phyloP scores from a whole-genome alignment of 2,888 invertebrate genomes.

The Lathronympha strigana region DNA sequence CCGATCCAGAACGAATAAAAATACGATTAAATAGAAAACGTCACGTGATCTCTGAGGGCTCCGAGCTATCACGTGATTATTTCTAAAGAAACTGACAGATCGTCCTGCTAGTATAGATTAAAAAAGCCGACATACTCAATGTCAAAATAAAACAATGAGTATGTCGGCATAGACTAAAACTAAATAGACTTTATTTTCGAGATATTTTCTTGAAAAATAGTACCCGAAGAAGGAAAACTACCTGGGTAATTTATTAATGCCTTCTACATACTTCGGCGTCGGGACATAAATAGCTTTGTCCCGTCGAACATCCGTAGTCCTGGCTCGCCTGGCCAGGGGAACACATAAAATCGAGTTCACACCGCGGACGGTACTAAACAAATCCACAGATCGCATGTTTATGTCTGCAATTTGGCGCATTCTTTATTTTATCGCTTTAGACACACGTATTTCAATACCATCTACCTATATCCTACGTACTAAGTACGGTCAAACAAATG shows the following conservation, averaged over 20 bases:
- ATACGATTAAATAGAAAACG: too few species aligned
- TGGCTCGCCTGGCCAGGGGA: not conserved
- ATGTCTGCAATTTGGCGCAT: conserved; percentile 8
- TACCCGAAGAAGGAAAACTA: not conserved
- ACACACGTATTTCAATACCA: not conserved
- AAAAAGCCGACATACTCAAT: too few species aligned
- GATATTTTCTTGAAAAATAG: not conserved
- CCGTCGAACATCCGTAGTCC: not conserved
- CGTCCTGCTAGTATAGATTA: too few species aligned
- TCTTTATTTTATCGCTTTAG: not conserved
- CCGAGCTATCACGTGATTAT: too few species aligned
- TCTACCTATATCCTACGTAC: too few species aligned
- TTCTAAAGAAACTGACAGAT: too few species aligned
- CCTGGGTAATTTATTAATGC: not conserved
- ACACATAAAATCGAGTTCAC: not conserved
- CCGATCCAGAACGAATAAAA: too few species aligned
- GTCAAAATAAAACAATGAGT: too few species aligned
- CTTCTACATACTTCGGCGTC: not conserved
- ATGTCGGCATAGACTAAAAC: too few species aligned
- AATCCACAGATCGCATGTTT: conserved; percentile 8
- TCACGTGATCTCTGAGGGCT: too few species aligned
- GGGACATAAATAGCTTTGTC: not conserved
- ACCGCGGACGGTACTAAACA: not conserved
- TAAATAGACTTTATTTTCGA: too few species aligned
- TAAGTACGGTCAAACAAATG: too few species aligned